Conservation (phyloP, 2,888 invertebrate genomes). For the Micoletzkya japonica region DNA sequence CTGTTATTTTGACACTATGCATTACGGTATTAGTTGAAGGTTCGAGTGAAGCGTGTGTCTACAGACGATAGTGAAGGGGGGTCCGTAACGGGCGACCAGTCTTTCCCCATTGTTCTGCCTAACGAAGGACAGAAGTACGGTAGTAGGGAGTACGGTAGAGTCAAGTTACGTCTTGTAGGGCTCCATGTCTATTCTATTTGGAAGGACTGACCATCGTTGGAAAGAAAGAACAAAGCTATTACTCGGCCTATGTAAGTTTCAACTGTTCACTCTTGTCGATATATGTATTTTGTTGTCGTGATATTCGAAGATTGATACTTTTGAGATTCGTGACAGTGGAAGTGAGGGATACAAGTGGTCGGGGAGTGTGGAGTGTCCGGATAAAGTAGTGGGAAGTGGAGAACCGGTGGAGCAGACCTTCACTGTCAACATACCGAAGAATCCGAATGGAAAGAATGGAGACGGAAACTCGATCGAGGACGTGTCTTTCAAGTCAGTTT, state of each 20-base stretch:
- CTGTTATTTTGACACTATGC: neutral
- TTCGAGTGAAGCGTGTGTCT: conserved; percentile 45
- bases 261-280: no score
- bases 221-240: conserved; percentile 26
- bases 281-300: neutral
- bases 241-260: conserved; percentile 2
- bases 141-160: neutral
- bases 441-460: no score
- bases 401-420: no score
- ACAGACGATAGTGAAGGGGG: neutral
- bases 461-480: no score
- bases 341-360: neutral
- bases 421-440: no score
- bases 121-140: neutral
- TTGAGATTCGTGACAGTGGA: neutral
- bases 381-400: no score
- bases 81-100: neutral
- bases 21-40: conserved; percentile 1
- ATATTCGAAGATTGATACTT: neutral
- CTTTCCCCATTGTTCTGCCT: conserved; percentile 22
- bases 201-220: conserved; percentile 46
- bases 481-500: no score
- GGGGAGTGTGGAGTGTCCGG: no score
- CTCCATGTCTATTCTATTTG: conserved; percentile 45
- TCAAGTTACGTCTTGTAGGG: neutral